phyloP scores from a whole-genome alignment of 2,888 invertebrate genomes.

The Eretmocerus hayati region DNA sequence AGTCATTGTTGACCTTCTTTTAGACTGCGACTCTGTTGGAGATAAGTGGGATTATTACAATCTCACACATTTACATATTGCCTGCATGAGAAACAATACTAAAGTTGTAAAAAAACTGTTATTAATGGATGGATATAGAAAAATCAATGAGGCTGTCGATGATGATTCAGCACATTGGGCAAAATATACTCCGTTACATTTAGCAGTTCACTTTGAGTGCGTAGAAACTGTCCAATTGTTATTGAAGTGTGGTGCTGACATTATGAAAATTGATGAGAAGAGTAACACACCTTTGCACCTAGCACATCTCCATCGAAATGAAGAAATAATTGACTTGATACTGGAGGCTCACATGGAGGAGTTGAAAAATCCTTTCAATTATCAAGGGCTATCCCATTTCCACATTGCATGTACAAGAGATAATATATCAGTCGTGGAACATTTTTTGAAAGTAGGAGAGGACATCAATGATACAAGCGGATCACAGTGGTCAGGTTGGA shows the following conservation, averaged over 20 bases:
- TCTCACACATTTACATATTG: no score
- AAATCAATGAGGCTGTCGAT: no score
- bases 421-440: neutral
- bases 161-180: no score
- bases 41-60: no score
- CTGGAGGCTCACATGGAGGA: neutral
- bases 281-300: neutral
- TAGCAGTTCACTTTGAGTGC: conserved; percentile 5
- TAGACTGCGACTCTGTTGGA: no score
- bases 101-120: no score
- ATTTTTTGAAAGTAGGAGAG: conserved; percentile 1
- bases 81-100: no score
- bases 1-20: no score
- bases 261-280: neutral
- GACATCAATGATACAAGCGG: neutral
- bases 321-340: neutral
- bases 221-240: neutral
- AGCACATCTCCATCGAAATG: neutral
- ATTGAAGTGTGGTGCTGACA: neutral
- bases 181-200: conserved; percentile 8
- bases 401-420: conserved; percentile 2
- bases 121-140: no score
- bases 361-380: neutral
- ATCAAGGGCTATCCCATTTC: no score
- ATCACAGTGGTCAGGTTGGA: neutral